phyloP scores from a whole-genome alignment of 2,888 invertebrate species.

The Drosophila kambysellisi region DNA sequence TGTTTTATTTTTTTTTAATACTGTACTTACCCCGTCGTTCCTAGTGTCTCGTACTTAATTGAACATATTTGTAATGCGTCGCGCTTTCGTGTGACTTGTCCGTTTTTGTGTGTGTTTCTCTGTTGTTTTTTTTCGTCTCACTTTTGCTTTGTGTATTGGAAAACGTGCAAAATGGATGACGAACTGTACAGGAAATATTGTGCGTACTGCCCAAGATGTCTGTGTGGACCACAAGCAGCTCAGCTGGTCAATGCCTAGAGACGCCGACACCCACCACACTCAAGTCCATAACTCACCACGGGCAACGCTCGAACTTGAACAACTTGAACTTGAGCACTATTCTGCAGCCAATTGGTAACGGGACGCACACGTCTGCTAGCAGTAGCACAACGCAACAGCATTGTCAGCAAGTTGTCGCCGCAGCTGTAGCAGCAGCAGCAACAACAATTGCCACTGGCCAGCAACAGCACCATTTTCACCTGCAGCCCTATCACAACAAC shows the following conservation, averaged over 20 bases:
- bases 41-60: slow-evolving; percentile 46
- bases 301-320: slow-evolving; percentile 27
- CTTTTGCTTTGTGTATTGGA: slow-evolving; percentile 23
- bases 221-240: slow-evolving; percentile 90
- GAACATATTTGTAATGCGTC: slow-evolving; percentile 18
- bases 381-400: slow-evolving; percentile 49
- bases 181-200: slow-evolving; percentile 36
- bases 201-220: slow-evolving; percentile 85
- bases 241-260: slow-evolving; percentile 86
- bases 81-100: slow-evolving; percentile 24
- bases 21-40: slow-evolving; percentile 22
- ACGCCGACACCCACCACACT: slow-evolving; percentile 35
- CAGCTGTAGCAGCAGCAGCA: slow-evolving; percentile 73
- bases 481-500: slow-evolving; percentile 28
- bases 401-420: slow-evolving; percentile 74
- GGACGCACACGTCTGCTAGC: slow-evolving; percentile 30
- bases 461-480: slow-evolving; percentile 51
- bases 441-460: slow-evolving; percentile 73
- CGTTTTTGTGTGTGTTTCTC: slow-evolving; percentile 10
- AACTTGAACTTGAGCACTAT: slow-evolving; percentile 36
- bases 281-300: slow-evolving; percentile 20
- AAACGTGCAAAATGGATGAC: slow-evolving; percentile 49
- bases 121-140: slow-evolving; percentile 14
- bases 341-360: slow-evolving; percentile 47
- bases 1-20: slow-evolving; percentile 38